Percentiles rank a stretch among this genome's conserved stretches.
Conservation (phyloP, 2,797 vertebrate genomes). For the Notolepis coatsorum region DNA sequence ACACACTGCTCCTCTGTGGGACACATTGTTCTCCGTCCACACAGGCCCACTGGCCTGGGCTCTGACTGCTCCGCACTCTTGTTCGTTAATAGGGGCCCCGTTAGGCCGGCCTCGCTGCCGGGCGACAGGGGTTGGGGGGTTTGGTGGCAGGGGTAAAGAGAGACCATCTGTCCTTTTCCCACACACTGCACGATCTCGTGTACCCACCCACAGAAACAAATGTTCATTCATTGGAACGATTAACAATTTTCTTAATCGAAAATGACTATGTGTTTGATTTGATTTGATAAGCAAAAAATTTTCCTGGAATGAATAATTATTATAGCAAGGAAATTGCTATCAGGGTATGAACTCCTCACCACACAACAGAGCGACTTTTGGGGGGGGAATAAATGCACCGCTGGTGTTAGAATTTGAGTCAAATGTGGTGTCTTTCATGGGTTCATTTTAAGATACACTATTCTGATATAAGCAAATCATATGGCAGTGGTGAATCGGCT, state of each 20-base stretch:
- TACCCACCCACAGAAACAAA: slow-evolving; percentile 50
- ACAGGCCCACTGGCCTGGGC: slow-evolving; percentile 31
- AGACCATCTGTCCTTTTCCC: slow-evolving; percentile 61
- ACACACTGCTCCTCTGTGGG: slow-evolving; percentile 62
- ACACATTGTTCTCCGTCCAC: slow-evolving; percentile 37
- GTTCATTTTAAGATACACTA: too few species aligned
- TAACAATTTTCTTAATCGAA: slow-evolving; percentile 38
- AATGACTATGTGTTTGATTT: slow-evolving; percentile 52
- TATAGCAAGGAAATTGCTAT: too few species aligned
- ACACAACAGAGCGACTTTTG: too few species aligned
- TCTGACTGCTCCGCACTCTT: slow-evolving; percentile 54
- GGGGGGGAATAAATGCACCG: too few species aligned
- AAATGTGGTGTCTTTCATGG: too few species aligned
- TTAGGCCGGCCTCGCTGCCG: slow-evolving; percentile 38
- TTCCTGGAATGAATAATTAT: slow-evolving; percentile 30
- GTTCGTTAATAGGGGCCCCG: slow-evolving; percentile 68
- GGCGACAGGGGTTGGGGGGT: neutral
- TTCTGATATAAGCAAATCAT: too few species aligned
- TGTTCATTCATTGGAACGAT: slow-evolving; percentile 49
- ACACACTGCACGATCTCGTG: slow-evolving; percentile 59
- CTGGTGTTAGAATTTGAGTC: too few species aligned
- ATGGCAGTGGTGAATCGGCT: too few species aligned
- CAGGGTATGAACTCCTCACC: too few species aligned
- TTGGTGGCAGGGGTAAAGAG: slow-evolving; percentile 23
- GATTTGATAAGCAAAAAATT: slow-evolving; percentile 39